Evolutionary conservation across 2,797 vertebrate genomes (phyloP).

Genomic region (Dromococcyx pavoninus): DNA sequence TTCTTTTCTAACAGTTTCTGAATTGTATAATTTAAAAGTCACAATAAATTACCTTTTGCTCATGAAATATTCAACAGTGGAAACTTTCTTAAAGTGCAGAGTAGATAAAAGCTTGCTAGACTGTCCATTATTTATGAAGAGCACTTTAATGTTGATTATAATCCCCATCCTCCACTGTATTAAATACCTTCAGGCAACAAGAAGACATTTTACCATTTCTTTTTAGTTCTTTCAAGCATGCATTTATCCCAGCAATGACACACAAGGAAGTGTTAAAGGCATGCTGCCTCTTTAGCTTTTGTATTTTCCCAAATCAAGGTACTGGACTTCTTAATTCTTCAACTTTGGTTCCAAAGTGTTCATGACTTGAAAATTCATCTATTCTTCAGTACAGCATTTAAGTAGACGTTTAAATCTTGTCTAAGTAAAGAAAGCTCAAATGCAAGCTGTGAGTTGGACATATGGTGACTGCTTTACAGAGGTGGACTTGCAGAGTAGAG

Average conservation of each 20-base stretch:
- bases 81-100: constrained; percentile 46
- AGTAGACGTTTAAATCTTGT: neutral
- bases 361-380: neutral
- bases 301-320: neutral
- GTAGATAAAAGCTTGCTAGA: constrained; percentile 55
- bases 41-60: constrained; percentile 61
- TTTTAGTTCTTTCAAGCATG: neutral
- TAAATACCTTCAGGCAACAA: constrained; percentile 63
- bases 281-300: neutral
- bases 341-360: neutral
- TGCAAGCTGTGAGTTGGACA: constrained; percentile 5
- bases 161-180: constrained; percentile 2
- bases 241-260: neutral
- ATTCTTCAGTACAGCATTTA: neutral
- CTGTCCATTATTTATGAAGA: constrained; percentile 63
- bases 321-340: neutral
- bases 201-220: constrained; percentile 33
- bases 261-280: neutral
- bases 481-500: constrained; percentile 12
- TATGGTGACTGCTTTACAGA: constrained; percentile 19
- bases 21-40: constrained; percentile 39
- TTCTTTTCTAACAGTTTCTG: constrained; percentile 8
- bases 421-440: neutral
- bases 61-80: constrained; percentile 68
- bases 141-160: constrained; percentile 64